A percentile compares a stretch with the other conserved stretches of the same genome.
These are phyloP conservation scores for Siphonodentalium dalli DNA, from an alignment of 2,888 invertebrate genomes.

Conservation along the genomic window DNA sequence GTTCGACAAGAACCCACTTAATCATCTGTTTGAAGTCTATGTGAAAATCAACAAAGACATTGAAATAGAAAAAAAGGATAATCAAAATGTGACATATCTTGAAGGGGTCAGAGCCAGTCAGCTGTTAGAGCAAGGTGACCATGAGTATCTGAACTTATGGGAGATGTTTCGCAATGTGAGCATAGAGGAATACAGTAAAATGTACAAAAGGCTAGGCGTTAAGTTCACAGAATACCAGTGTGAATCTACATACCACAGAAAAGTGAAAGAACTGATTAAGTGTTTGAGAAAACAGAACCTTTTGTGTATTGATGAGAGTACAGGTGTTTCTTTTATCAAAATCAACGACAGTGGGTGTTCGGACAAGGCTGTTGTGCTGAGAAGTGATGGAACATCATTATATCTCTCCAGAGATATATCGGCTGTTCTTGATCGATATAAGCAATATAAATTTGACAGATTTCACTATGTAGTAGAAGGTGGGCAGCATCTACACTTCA, in stretches of 20 bases:
- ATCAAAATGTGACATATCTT: constrained; percentile 12
- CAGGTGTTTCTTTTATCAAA: not conserved
- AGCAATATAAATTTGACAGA: constrained; percentile 75
- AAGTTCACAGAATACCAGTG: constrained; percentile 85
- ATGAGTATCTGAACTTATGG: constrained; percentile 74
- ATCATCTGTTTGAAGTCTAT: constrained; percentile 68
- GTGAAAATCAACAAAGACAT: constrained; percentile 78
- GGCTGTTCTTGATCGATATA: constrained; percentile 83
- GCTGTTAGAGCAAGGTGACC: too few relatives aligned
- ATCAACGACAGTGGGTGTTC: not conserved
- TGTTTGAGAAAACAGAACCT: constrained; percentile 68
- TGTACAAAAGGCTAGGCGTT: constrained; percentile 81
- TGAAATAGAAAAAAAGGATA: constrained; percentile 65
- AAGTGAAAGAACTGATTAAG: constrained; percentile 72
- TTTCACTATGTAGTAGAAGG: constrained; percentile 83
- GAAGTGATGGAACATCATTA: constrained; percentile 85
- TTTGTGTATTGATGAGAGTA: constrained; percentile 23
- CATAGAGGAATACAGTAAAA: constrained; percentile 74
- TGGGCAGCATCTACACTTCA: constrained; percentile 57
- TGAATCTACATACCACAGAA: constrained; percentile 84
- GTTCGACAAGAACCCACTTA: constrained; percentile 75
- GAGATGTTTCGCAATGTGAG: constrained; percentile 76
- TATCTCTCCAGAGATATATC: constrained; percentile 83
- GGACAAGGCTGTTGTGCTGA: constrained; percentile 70
- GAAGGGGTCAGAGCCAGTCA: constrained; percentile 43